A percentile compares a stretch with the other conserved stretches of the same genome.
These are phyloP conservation scores for Sebastes nivosus DNA, from an alignment of 2,797 vertebrate genomes.

Conservation along the genomic window DNA sequence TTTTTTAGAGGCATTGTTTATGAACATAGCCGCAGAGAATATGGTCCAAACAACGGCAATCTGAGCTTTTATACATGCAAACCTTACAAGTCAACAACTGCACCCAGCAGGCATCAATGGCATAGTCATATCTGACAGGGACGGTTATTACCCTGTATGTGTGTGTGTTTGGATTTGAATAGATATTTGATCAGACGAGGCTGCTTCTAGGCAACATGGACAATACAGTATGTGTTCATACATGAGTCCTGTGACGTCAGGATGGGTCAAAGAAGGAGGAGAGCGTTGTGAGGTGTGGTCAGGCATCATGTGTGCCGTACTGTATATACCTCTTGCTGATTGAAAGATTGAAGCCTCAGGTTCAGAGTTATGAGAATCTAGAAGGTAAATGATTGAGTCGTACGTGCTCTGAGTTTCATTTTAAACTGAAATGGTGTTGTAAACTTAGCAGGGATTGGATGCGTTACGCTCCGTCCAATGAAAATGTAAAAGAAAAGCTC, in stretches of 20 bases:
- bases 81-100: slow-evolving; percentile 28
- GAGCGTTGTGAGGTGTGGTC: too few species aligned
- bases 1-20: slow-evolving; percentile 3
- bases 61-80: slow-evolving; percentile 6
- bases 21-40: slow-evolving; percentile 4
- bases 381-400: not conserved
- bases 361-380: not conserved
- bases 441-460: not conserved
- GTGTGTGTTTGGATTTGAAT: not conserved
- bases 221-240: not conserved
- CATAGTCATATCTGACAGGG: slow-evolving; percentile 32
- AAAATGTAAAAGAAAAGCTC: not conserved
- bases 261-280: not conserved
- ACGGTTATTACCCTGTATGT: slow-evolving; percentile 1
- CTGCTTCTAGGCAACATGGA: slow-evolving; percentile 15
- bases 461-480: not conserved
- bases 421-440: not conserved
- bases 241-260: not conserved
- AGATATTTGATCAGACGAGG: slow-evolving; percentile 4
- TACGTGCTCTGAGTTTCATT: not conserved
- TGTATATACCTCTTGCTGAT: not conserved
- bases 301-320: too few species aligned
- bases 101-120: slow-evolving; percentile 26
- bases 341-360: not conserved
- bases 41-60: not conserved